phyloP scores from a whole-genome alignment of 2,888 invertebrate genomes.

The Neoitamus cyanurus region DNA sequence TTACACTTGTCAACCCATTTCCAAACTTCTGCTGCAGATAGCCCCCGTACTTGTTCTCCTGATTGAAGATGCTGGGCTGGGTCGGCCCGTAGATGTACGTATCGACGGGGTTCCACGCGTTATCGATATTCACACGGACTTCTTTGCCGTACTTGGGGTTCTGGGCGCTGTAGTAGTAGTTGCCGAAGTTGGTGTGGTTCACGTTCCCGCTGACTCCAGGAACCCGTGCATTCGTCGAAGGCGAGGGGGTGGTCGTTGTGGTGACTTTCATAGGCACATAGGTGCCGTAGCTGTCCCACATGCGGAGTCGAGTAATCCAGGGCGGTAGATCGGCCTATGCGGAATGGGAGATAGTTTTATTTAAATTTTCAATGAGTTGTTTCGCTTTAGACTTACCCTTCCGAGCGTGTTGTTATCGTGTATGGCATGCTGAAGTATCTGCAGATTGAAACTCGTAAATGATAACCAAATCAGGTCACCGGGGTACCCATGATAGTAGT shows the following conservation, averaged over 20 bases:
- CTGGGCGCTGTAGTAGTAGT: conserved; percentile 65
- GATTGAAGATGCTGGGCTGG: conserved; percentile 66
- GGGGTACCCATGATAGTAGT: conserved; percentile 83
- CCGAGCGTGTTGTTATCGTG: conserved; percentile 68
- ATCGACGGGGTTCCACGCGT: conserved; percentile 67
- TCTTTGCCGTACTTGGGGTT: conserved; percentile 65
- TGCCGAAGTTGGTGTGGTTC: conserved; percentile 62
- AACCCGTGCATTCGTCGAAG: conserved; percentile 53
- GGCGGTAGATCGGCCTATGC: conserved; percentile 66
- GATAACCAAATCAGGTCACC: conserved; percentile 88
- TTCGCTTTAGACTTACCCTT: conserved; percentile 61
- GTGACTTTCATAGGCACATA: conserved; percentile 66
- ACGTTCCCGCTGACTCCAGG: conserved; percentile 49
- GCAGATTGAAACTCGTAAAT: conserved; percentile 85
- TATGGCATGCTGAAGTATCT: conserved; percentile 75
- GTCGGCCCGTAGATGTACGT: conserved; percentile 67
- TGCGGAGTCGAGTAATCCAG: conserved; percentile 78
- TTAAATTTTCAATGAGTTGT: conserved; percentile 23
- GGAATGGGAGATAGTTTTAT: conserved; percentile 41
- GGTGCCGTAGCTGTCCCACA: conserved; percentile 78
- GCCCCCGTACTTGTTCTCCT: conserved; percentile 66
- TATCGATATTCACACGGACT: conserved; percentile 65
- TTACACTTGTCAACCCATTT: conserved; percentile 60
- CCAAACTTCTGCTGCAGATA: conserved; percentile 60
- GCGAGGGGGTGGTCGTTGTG: conserved; percentile 62